Evolutionary conservation across 1,140 invertebrate genomes (phyloP).

Genomic region (Cydia splendana): DNA sequence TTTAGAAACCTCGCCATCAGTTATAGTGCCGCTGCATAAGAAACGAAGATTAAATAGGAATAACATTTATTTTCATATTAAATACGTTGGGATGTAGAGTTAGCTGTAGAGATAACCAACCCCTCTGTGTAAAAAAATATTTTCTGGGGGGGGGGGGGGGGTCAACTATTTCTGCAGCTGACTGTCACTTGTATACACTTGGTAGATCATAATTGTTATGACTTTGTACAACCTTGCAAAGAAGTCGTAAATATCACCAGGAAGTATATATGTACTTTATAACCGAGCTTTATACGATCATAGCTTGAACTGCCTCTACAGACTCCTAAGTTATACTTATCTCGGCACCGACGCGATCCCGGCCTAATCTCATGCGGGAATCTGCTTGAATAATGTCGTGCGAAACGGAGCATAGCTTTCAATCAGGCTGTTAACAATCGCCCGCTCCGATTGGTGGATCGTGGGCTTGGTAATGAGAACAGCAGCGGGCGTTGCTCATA

Average conservation of each 20-base stretch:
- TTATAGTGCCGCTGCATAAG: neutral
- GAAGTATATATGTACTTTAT: neutral
- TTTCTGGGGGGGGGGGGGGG: too few relatives aligned
- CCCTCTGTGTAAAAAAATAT: too few relatives aligned
- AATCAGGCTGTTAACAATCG: slow-evolving; percentile 62
- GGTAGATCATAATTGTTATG: too few relatives aligned
- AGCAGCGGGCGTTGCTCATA: slow-evolving; percentile 50
- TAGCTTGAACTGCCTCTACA: neutral
- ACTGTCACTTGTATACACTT: too few relatives aligned
- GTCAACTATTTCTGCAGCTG: too few relatives aligned
- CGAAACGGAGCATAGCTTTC: slow-evolving; percentile 64
- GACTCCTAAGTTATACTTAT: slow-evolving; percentile 30
- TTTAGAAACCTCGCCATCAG: neutral
- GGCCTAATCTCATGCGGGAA: slow-evolving; percentile 54
- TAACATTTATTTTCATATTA: too few relatives aligned
- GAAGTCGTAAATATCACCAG: neutral
- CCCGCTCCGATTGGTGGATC: slow-evolving; percentile 58
- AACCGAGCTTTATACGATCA: slow-evolving; percentile 4
- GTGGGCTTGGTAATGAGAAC: slow-evolving; percentile 58
- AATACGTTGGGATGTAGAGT: too few relatives aligned
- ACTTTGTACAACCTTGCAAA: neutral
- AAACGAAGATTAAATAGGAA: too few relatives aligned
- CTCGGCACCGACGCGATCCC: slow-evolving; percentile 41
- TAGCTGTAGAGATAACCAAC: too few relatives aligned
- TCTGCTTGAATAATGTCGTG: slow-evolving; percentile 64